Conservation (phyloP, 2,113 vertebrate genomes). For the Gymnarchus niloticus region DNA sequence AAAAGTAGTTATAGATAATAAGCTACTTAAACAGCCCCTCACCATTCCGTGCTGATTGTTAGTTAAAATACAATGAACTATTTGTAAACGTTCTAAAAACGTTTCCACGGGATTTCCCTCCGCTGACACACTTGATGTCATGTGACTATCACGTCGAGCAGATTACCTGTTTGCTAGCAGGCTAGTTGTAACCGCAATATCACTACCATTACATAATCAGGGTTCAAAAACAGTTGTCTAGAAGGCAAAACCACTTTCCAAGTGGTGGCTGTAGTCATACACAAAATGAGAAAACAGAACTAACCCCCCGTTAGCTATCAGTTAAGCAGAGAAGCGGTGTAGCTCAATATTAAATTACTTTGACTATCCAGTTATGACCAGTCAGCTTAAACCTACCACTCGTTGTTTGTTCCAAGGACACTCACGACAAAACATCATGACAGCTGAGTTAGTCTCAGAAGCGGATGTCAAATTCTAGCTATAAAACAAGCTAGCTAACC, state of each 20-base stretch:
- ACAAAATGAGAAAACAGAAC: background rate
- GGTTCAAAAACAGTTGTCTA: background rate
- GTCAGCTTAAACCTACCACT: background rate
- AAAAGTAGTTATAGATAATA: too few species aligned
- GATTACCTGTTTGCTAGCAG: background rate
- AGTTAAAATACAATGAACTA: too few species aligned
- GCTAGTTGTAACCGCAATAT: background rate
- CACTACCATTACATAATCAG: background rate
- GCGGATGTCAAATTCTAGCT: background rate
- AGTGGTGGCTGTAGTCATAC: background rate
- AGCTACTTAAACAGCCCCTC: too few species aligned
- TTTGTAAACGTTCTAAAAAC: background rate
- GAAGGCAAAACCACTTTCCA: background rate
- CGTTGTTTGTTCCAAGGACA: background rate
- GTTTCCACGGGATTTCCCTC: background rate
- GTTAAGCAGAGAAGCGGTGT: background rate
- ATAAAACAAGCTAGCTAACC: background rate
- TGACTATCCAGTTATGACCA: background rate
- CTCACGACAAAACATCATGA: background rate
- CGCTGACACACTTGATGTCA: background rate
- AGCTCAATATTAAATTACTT: background rate
- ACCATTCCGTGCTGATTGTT: too few species aligned
- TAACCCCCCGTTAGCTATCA: background rate
- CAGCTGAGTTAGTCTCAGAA: background rate
- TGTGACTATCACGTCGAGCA: background rate